These are phyloP conservation scores for Drosophila sechellia DNA, from an alignment of 1,140 invertebrate species.

Conservation along the genomic window DNA sequence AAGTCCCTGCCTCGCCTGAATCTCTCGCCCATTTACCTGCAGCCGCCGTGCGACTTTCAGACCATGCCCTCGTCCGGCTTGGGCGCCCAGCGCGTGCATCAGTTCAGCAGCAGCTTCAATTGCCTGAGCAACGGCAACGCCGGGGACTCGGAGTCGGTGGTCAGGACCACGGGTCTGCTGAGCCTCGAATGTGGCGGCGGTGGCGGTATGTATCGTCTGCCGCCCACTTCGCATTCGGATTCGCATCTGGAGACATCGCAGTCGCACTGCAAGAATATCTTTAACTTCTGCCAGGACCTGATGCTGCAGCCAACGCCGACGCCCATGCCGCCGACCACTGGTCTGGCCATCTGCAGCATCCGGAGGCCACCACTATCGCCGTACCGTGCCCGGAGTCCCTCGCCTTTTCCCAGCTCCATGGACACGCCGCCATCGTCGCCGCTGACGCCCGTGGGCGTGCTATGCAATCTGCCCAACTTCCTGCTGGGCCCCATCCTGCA, in stretches of 20 bases:
- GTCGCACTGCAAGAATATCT: slow-evolving; percentile 73
- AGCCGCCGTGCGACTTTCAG: slow-evolving; percentile 58
- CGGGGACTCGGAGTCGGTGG: slow-evolving; percentile 4
- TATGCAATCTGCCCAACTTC: slow-evolving; percentile 85
- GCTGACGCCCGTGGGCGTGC: slow-evolving; percentile 71
- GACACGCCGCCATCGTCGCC: slow-evolving; percentile 82
- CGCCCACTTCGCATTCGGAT: slow-evolving; percentile 71
- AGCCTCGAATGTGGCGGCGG: slow-evolving; percentile 30
- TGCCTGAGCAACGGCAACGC: slow-evolving; percentile 62
- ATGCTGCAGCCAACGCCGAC: slow-evolving; percentile 57
- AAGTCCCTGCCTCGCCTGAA: slow-evolving; percentile 64
- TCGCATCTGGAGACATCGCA: slow-evolving; percentile 69
- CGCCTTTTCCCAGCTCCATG: slow-evolving; percentile 72
- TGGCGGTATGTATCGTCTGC: slow-evolving; percentile 43
- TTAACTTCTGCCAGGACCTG: slow-evolving; percentile 78
- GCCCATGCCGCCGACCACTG: slow-evolving; percentile 4
- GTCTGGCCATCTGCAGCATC: slow-evolving; percentile 55
- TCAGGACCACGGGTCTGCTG: slow-evolving; percentile 21
- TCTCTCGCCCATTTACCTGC: slow-evolving; percentile 76
- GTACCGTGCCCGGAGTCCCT: slow-evolving; percentile 73
- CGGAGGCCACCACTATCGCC: slow-evolving; percentile 75
- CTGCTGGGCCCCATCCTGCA: slow-evolving; percentile 87
- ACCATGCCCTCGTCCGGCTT: slow-evolving; percentile 5
- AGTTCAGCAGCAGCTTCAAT: slow-evolving; percentile 77
- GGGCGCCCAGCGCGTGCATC: slow-evolving; percentile 44